Base-by-base conservation (phyloP, 2,113 vertebrate genomes). In the Oryzias javanicus region DNA sequence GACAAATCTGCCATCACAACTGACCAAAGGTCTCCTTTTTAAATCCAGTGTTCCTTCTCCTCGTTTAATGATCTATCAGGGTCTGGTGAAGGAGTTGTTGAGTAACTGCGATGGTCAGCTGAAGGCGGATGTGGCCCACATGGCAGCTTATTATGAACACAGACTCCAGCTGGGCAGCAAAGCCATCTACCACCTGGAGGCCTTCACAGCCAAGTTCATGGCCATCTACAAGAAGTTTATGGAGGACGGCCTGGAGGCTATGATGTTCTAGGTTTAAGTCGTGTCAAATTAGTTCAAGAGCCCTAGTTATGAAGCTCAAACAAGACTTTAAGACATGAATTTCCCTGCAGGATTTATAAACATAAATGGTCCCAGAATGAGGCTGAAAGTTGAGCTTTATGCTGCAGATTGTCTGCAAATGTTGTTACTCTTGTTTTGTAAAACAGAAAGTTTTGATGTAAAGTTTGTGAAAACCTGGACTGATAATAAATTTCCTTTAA, bases 201-300 rank as follows among this genome's bases (percentile, higher is more conserved):
- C 97, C 0, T 99, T 99, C 82, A 93, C 94, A 4, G 97, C 97
- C 74, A 97, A 95, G 81, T 99, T 99, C 77, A 99, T 99, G 97
- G 94, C 97, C 52, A 86, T 97, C 67, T 99, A 98, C 85, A 98
- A 98, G 91, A 97, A 96, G 82, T 99, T 99, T 70, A 98, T 99
- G 97, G 97, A 99, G 70, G 97, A 99, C 7, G 97, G 97, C 4
- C 89, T 99, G 42, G 96, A 99, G 73, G 95, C 91, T 59, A 94
- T 98, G 91, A 91, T 96, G 87, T 98, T 98, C 71, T 99, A 70
- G 81, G 5, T 48, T 49, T 60, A 40, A 62, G 12, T 17, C 15
- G 7, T 25, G 18, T 12, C 19, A 25, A 25, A 16, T 41, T 7
- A 42, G 6, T 27, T 72, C 42, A 60, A 14, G 40, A 42, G 15